Base-by-base conservation (phyloP, 2,113 vertebrate species). In the Chlorocebus sabaeus region DNA sequence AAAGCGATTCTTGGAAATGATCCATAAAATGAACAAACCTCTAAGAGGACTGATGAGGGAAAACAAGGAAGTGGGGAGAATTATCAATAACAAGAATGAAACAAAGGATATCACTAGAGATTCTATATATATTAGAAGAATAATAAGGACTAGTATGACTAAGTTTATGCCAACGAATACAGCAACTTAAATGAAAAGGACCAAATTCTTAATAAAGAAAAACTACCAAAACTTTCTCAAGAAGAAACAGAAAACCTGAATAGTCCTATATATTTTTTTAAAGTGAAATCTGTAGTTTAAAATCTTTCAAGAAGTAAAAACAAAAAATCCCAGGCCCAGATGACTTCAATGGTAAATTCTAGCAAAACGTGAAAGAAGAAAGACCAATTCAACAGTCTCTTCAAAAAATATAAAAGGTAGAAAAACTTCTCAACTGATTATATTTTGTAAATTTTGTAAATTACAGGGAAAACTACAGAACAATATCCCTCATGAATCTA, bases 51-150 rank as follows among this genome's bases (percentile, higher is more conserved):
- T 76, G 67, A 55, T 27, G 23, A 25, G 40, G 48, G 43, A 35
- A n/a, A 40, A 12, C 4, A 3, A 22, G 1, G 32, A 10, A 23
- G 22, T 8, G 5, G 13, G 1, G 40, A 3, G 3, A 20, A 16
- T 12, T 18, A 45, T 64, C 89, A 52, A 27, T 16, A 13, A 7
- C 43, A 23, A 2, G 45, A 18, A n/a, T 3, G 35, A 38, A 76
- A 70, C 30, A 32, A 57, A 59, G 20, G 30, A 0, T 32, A 6
- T 32, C 48, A 35, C 13, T 20, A 30, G 2, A 76, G 45, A 50
- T 38, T 35, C n/a, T 40, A 43, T 10, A 12, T 14, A 1, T 10
- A 6, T n/a, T 27, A 43, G 55, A 43, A 52, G 32, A 12, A 23
- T 11, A 55, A 14, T 11, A 25, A 92, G 38, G 48, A 76, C 35